Conservation (phyloP, 2,797 vertebrate species). For the Poecilia wingei region DNA sequence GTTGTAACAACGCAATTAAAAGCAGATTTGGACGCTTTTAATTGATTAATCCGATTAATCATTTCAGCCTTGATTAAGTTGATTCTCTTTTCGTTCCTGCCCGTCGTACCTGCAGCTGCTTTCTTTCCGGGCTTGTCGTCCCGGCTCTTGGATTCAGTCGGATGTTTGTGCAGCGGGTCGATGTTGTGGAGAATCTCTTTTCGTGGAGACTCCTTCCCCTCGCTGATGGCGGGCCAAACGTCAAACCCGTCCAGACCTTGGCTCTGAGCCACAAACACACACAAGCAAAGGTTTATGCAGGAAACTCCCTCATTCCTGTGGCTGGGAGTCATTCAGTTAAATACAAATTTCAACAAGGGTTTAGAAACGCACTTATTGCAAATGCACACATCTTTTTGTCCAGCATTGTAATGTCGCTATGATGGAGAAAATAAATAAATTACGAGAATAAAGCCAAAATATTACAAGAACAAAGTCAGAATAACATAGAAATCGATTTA, state of each 20-base stretch:
- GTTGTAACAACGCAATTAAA: no score
- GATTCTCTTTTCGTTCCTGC: background rate
- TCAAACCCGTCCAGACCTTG: constrained; percentile 90
- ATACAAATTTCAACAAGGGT: background rate
- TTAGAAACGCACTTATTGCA: background rate
- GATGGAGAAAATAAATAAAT: no score
- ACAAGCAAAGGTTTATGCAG: background rate
- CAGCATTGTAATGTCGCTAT: no score
- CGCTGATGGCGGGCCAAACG: constrained; percentile 91
- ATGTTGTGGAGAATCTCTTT: constrained; percentile 96
- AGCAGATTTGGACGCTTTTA: background rate
- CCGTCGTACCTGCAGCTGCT: constrained; percentile 53
- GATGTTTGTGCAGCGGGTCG: constrained; percentile 86
- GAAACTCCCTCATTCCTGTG: constrained; percentile 2
- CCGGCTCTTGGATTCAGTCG: background rate
- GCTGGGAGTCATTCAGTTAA: background rate
- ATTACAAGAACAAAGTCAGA: no score
- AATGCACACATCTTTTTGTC: no score
- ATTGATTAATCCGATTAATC: background rate
- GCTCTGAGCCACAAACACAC: constrained; percentile 59
- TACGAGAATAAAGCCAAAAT: no score
- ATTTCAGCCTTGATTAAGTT: background rate
- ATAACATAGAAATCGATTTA: no score
- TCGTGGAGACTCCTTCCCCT: constrained; percentile 88
- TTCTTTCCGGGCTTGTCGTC: background rate